Evolutionary conservation across 2,113 vertebrate species (phyloP).

Genomic region (Rissa tridactyla): DNA sequence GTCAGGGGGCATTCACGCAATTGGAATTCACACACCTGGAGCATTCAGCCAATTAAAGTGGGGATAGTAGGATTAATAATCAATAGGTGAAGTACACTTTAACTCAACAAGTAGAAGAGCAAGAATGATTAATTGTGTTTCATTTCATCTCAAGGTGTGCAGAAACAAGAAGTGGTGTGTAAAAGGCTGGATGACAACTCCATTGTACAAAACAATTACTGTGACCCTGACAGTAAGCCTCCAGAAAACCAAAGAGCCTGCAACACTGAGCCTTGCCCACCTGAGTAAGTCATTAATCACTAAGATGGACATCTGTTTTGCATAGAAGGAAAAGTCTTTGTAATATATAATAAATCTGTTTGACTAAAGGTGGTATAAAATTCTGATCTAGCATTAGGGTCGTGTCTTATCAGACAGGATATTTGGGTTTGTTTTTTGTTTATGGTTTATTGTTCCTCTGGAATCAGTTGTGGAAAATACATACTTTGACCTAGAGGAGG

Average conservation of each 20-base stretch:
- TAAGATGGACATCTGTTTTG: not conserved
- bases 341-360: not conserved
- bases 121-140: slow-evolving; percentile 12
- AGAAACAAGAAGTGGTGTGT: slow-evolving; percentile 95
- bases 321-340: not conserved
- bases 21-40: not conserved
- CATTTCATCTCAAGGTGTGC: slow-evolving; percentile 79
- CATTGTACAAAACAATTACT: slow-evolving; percentile 95
- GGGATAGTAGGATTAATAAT: not conserved
- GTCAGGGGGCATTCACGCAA: slow-evolving; percentile 27
- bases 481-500: not conserved
- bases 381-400: not conserved
- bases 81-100: slow-evolving; percentile 4
- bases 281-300: slow-evolving; percentile 86
- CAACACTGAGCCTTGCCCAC: slow-evolving; percentile 94
- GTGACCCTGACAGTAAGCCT: slow-evolving; percentile 91
- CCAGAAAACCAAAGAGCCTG: slow-evolving; percentile 94
- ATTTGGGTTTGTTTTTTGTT: not conserved
- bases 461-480: not conserved
- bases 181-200: slow-evolving; percentile 94
- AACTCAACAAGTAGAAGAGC: not conserved
- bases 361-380: not conserved
- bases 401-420: not conserved
- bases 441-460: not conserved
- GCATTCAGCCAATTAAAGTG: not conserved